These are phyloP conservation scores for Phocoena sinus DNA, from an alignment of 2,113 vertebrate genomes.

Conservation along the genomic window DNA sequence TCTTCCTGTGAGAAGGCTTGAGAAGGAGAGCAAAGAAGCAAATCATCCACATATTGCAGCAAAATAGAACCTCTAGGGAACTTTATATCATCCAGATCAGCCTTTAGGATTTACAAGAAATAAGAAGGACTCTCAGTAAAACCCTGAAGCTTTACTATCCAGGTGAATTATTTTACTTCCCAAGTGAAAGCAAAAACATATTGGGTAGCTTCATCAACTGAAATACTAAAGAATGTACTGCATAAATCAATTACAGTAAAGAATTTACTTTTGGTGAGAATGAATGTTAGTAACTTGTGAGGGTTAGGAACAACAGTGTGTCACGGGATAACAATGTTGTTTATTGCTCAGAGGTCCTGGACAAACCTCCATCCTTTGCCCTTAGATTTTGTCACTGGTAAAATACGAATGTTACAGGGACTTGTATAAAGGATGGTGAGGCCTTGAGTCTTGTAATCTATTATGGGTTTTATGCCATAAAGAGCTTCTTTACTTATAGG, in stretches of 20 bases:
- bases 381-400: neutral
- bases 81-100: neutral
- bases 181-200: neutral
- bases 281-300: neutral
- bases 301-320: neutral
- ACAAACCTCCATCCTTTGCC: neutral
- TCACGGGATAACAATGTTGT: neutral
- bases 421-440: neutral
- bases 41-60: neutral
- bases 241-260: neutral
- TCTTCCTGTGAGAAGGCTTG: neutral
- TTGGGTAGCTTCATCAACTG: neutral
- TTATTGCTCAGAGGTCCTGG: neutral
- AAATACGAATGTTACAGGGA: neutral
- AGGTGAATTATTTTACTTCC: neutral
- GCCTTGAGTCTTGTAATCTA: neutral
- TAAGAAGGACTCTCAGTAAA: neutral
- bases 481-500: neutral
- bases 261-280: neutral
- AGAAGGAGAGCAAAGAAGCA: neutral
- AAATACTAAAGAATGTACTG: neutral
- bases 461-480: neutral
- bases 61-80: neutral
- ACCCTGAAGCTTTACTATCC: neutral
- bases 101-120: neutral